Evolutionary conservation across 2,888 invertebrate genomes (phyloP).

Genomic region (Pristionchus entomophagus): DNA sequence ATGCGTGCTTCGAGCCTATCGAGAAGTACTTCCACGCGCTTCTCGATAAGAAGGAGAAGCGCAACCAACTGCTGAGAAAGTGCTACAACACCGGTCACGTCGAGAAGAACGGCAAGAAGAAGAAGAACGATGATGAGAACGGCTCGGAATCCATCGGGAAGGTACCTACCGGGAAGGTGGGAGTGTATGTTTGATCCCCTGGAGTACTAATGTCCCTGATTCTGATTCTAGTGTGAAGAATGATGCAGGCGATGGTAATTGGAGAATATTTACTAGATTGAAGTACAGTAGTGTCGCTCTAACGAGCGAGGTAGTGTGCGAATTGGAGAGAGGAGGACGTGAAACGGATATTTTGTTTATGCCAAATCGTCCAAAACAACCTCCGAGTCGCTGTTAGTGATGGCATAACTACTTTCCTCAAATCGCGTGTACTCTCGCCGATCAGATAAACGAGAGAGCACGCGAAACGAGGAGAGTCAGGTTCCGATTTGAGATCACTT

Average conservation of each 20-base stretch:
- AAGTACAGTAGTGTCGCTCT: no score
- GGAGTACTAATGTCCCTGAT: not conserved
- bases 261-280: no score
- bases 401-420: not conserved
- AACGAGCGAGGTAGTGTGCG: not conserved
- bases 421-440: no score
- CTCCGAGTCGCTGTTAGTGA: not conserved
- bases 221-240: no score
- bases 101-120: constrained; percentile 3
- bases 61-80: constrained; percentile 26
- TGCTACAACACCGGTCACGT: constrained; percentile 34
- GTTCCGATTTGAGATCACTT: not conserved
- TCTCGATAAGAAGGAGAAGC: constrained; percentile 22
- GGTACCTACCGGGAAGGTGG: not conserved
- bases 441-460: no score
- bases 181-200: not conserved
- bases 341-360: not conserved
- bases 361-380: no score
- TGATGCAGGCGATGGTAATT: no score
- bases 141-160: not conserved
- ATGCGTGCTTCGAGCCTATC: constrained; percentile 41
- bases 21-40: constrained; percentile 29
- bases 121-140: not conserved
- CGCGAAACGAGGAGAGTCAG: not conserved
- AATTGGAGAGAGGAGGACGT: not conserved